Evolutionary conservation across 2,888 invertebrate genomes (phyloP).

Genomic region (Mesochorus sp.): DNA sequence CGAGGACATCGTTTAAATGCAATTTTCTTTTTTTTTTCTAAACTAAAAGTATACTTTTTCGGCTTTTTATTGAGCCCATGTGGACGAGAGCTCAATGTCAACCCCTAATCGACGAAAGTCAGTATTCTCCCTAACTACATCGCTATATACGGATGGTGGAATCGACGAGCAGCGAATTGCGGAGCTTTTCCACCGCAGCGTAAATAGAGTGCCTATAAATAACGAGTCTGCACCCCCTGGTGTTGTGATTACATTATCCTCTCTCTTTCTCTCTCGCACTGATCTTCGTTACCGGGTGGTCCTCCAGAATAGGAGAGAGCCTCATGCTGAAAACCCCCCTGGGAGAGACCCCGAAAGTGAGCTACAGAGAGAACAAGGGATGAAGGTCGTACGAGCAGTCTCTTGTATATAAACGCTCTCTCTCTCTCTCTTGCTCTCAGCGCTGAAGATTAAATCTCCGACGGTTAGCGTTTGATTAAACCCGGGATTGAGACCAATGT

Average conservation of each 20-base stretch:
- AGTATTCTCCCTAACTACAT: neutral
- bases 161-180: conserved; percentile 61
- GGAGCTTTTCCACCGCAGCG: conserved; percentile 49
- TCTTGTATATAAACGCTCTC: conserved; percentile 62
- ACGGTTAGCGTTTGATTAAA: conserved; percentile 82
- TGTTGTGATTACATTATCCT: conserved; percentile 82
- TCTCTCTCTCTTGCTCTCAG: neutral
- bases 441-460: conserved; percentile 81
- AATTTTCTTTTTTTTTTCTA: neutral
- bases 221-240: conserved; percentile 78
- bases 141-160: too few species aligned
- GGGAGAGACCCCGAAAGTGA: conserved; percentile 50
- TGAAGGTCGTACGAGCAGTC: conserved; percentile 62
- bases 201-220: conserved; percentile 80
- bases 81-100: neutral
- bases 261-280: conserved; percentile 51
- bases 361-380: conserved; percentile 59
- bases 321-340: conserved; percentile 30
- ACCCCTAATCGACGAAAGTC: conserved; percentile 30
- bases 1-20: too few species aligned
- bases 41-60: too few species aligned
- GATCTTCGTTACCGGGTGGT: conserved; percentile 28
- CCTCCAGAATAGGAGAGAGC: conserved; percentile 54
- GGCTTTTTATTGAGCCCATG: too few species aligned
- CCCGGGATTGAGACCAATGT: conserved; percentile 80